These are phyloP conservation scores for Heliconius hermathena DNA, from an alignment of 1,140 invertebrate species.

Conservation along the genomic window DNA sequence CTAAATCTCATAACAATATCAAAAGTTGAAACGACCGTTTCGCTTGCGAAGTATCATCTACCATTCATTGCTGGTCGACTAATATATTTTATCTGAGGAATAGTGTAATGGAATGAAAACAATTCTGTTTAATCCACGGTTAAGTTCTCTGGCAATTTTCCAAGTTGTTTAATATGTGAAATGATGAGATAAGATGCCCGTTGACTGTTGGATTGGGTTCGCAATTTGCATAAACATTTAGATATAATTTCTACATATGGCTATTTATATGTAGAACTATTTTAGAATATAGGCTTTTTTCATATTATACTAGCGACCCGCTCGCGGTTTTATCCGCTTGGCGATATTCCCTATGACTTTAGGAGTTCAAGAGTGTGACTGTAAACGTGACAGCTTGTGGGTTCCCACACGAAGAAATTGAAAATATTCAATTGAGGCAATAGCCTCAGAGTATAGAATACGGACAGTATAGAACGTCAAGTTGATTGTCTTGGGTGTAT, in stretches of 20 bases:
- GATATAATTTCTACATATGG: not conserved
- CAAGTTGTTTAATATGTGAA: slow-evolving; percentile 8
- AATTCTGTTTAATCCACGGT: not conserved
- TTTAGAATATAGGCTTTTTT: not conserved
- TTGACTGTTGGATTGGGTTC: not conserved
- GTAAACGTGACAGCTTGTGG: no score
- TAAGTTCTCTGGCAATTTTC: not conserved
- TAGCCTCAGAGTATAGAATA: no score
- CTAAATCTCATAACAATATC: not conserved
- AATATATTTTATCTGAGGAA: not conserved
- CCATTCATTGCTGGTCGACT: slow-evolving; percentile 1
- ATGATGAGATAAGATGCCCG: slow-evolving; percentile 11
- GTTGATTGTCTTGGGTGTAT: no score
- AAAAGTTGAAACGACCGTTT: not conserved
- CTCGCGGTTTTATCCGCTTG: no score
- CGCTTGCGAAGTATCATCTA: not conserved
- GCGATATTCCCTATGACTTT: no score
- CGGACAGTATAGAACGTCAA: no score
- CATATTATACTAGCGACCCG: no score
- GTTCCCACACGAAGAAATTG: no score
- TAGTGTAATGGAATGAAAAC: slow-evolving; percentile 1
- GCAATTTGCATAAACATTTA: not conserved
- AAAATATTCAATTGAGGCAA: no score
- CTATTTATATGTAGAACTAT: not conserved
- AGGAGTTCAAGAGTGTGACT: no score